Percentiles rank a stretch among this genome's conserved stretches.
Conservation (phyloP, 2,113 vertebrate species). For the Cebus imitator region DNA sequence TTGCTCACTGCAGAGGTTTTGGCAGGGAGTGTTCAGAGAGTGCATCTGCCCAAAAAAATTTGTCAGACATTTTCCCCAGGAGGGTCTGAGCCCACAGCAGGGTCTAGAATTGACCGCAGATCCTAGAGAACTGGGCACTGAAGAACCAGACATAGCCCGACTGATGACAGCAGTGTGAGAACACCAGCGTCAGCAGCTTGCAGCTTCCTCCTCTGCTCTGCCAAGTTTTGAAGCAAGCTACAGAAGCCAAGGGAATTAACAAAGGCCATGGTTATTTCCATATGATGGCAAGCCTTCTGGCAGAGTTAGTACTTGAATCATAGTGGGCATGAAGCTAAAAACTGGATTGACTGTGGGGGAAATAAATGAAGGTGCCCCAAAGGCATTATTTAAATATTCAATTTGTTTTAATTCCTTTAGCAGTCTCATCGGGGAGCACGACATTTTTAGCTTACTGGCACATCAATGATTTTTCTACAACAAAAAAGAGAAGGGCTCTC, state of each 20-base stretch:
- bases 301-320: background rate
- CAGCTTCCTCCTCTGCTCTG: no score
- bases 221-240: background rate
- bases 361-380: background rate
- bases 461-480: background rate
- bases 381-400: background rate
- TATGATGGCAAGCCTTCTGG: background rate
- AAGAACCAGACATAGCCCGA: background rate
- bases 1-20: background rate
- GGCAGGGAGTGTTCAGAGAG: background rate
- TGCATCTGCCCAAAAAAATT: background rate
- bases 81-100: background rate
- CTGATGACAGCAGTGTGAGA: background rate
- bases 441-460: background rate
- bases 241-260: background rate
- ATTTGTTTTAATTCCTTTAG: background rate
- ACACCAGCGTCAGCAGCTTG: background rate
- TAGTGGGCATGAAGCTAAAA: background rate
- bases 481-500: background rate
- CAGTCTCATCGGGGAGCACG: background rate
- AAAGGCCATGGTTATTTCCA: background rate
- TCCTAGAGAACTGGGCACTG: background rate
- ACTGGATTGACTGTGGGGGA: background rate
- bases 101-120: background rate
- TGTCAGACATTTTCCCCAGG: background rate